Evolutionary conservation across 2,113 vertebrate genomes (phyloP), one percentile per base, ranked within the genome.

Genomic region (Tiliqua scincoides): DNA sequence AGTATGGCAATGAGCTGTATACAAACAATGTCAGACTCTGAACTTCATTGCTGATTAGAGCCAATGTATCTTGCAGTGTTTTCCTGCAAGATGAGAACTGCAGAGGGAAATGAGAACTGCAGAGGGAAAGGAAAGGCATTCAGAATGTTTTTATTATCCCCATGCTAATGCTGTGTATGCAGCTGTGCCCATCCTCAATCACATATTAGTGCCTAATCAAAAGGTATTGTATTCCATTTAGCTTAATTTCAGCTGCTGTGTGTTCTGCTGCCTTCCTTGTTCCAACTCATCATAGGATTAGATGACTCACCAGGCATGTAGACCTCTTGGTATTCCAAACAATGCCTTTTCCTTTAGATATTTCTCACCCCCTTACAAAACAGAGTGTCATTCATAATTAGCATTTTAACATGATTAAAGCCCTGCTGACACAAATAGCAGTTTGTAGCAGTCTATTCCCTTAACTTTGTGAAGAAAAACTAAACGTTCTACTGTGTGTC

Each of bases 151-250:
- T 77, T 85, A 87, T 94, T 94, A 90, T 84, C 78, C 82, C 76
- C 91, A 94, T 79, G 82, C 75, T 89, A 81, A 88, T 81, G 43
- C 70, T 91, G 63, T 91, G 79, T 85, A 40, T 91, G 72, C 84
- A 93, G 86, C 88, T 95, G 84, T 84, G 79, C 90, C 78, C 82
- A 84, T 79, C 78, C 68, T 92, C 62, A 85, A 71, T 70, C 57
- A 81, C 85, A 87, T 84, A 73, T 82, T 87, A 82, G 71, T 62
- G 70, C 80, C 85, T 83, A 88, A 93, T 95, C 82, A 92, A 92
- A 95, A 95, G 86, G 76, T 80, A 79, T 87, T 95, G 87, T 90
- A 91, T 82, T 95, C 90, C 87, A 85, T 94, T 92, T 94, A 93
- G 91, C 85, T 93, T 94, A 93, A 90, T 93, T 91, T 95, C 83